These are phyloP conservation scores for Euphonia xanthogaster DNA, from an alignment of 2,797 vertebrate species.

Conservation along the genomic window DNA sequence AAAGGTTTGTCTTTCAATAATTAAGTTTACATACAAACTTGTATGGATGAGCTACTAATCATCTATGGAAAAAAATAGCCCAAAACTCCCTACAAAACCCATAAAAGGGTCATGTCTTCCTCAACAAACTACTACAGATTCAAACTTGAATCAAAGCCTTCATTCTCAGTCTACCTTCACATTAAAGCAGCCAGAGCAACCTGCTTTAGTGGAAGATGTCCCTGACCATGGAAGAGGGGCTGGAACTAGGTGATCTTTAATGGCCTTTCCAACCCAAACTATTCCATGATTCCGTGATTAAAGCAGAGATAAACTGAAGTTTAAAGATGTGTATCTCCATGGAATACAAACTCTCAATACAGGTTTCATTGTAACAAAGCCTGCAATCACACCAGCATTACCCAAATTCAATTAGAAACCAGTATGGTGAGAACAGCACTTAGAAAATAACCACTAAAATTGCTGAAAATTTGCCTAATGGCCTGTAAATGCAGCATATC, in stretches of 20 bases:
- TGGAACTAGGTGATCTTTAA: neutral
- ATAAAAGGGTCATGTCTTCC: neutral
- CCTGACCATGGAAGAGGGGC: neutral
- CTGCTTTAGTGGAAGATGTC: neutral
- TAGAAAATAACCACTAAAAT: neutral
- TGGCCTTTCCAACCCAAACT: neutral
- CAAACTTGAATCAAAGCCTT: neutral
- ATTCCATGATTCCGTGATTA: neutral
- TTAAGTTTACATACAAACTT: neutral
- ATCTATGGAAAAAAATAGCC: neutral
- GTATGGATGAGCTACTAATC: neutral
- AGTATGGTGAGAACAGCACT: neutral
- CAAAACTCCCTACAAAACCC: neutral
- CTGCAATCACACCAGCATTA: neutral
- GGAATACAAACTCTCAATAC: neutral
- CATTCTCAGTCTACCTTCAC: neutral
- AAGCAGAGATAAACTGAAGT: neutral
- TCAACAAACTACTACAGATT: neutral
- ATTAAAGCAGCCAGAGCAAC: neutral
- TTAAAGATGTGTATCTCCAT: neutral
- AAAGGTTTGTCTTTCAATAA: neutral
- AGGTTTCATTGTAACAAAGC: neutral
- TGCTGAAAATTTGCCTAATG: neutral
- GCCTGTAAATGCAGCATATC: neutral
- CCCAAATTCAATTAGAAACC: neutral